Evolutionary conservation across 2,888 invertebrate species (phyloP).

Genomic region (Nesidiocoris tenuis): DNA sequence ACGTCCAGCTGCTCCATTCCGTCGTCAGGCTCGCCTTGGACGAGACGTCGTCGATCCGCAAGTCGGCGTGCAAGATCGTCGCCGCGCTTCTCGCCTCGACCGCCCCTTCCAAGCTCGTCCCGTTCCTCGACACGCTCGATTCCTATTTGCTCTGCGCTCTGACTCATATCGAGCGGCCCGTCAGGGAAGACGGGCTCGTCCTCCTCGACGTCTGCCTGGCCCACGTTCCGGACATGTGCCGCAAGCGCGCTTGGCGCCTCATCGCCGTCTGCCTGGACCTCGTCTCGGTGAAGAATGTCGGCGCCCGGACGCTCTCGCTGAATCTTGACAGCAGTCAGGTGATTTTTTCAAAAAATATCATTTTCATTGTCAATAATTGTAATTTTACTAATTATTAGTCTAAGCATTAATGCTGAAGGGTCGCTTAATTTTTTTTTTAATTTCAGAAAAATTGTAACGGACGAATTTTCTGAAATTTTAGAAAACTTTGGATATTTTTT

Average conservation of each 20-base stretch:
- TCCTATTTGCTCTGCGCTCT: conserved; percentile 84
- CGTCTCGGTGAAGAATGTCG: conserved; percentile 71
- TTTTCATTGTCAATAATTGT: too few relatives aligned
- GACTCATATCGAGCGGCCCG: conserved; percentile 78
- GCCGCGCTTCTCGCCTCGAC: conserved; percentile 54
- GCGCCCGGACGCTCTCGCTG: conserved; percentile 52
- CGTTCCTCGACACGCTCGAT: conserved; percentile 74
- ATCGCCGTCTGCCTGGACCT: conserved; percentile 79
- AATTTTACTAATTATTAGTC: too few relatives aligned
- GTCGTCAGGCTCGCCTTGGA: conserved; percentile 70
- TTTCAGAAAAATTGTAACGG: too few relatives aligned
- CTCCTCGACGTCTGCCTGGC: conserved; percentile 75
- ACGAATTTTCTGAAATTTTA: too few relatives aligned
- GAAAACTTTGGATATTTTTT: too few relatives aligned
- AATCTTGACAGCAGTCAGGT: conserved; percentile 58
- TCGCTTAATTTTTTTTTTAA: too few relatives aligned
- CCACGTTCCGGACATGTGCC: conserved; percentile 66
- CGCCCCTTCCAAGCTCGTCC: conserved; percentile 60
- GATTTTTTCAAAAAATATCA: too few relatives aligned
- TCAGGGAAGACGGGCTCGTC: conserved; percentile 80
- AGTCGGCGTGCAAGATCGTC: conserved; percentile 58
- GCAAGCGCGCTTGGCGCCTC: conserved; percentile 67
- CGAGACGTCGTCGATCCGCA: conserved; percentile 62
- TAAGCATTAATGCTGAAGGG: too few relatives aligned
- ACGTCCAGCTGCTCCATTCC: conserved; percentile 69